Percentiles rank a stretch among this genome's conserved stretches.
Conservation (phyloP, 2,888 invertebrate species). For the Eueremaeus valkanovi region DNA sequence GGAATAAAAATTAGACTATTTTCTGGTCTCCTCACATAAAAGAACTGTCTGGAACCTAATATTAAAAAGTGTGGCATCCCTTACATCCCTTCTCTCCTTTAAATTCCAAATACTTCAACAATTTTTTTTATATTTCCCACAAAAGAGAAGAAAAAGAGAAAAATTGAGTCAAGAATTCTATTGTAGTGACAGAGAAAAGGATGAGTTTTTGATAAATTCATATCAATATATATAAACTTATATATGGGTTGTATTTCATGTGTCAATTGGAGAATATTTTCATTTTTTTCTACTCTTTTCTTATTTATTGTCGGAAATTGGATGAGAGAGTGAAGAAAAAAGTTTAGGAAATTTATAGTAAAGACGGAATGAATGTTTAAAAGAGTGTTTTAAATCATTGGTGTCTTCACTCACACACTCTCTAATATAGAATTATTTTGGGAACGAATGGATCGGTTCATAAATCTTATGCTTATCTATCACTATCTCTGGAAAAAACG, state of each 20-base stretch:
- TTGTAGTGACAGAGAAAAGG: neutral
- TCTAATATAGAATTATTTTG: neutral
- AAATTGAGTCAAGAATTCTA: neutral
- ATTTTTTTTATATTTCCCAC: too few relatives aligned
- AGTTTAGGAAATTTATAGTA: neutral
- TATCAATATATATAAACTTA: too few relatives aligned
- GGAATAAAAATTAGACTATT: too few relatives aligned
- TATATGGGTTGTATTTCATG: slow-evolving; percentile 10
- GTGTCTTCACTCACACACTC: neutral
- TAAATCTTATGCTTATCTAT: neutral
- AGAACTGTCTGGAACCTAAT: neutral
- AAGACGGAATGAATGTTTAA: neutral
- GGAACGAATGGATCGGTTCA: neutral
- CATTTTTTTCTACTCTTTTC: neutral
- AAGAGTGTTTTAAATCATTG: neutral
- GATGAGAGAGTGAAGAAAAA: neutral
- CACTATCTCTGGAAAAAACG: neutral
- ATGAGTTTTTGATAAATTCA: slow-evolving; percentile 17
- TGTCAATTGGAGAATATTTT: neutral
- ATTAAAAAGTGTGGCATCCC: too few relatives aligned
- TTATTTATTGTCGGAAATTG: slow-evolving; percentile 21
- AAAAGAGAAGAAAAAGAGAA: neutral
- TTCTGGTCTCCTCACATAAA: too few relatives aligned
- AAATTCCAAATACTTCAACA: too few relatives aligned
- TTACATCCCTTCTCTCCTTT: too few relatives aligned